A percentile compares a stretch with the other conserved stretches of the same genome.
phyloP scores from a whole-genome alignment of 2,797 vertebrate species.

The Hybognathus amarus region DNA sequence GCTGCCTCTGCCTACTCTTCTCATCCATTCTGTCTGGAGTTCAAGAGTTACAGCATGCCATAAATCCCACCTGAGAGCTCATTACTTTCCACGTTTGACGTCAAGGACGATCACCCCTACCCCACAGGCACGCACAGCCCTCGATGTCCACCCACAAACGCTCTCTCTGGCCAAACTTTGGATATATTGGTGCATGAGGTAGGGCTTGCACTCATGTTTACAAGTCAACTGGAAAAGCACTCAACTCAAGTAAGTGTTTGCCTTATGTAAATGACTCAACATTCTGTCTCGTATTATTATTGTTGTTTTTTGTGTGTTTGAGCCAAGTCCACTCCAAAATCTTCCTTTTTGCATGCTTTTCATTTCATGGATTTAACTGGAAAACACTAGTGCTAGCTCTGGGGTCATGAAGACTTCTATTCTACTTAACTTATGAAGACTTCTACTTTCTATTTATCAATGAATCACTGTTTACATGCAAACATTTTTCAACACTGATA shows the following conservation, averaged over 20 bases:
- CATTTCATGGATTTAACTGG: neutral
- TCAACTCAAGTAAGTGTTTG: neutral
- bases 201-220: neutral
- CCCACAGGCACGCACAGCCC: conserved; percentile 11
- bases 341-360: neutral
- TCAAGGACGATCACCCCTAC: conserved; percentile 49
- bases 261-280: too few species aligned
- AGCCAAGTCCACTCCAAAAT: neutral
- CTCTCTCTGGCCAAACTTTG: neutral
- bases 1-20: conserved; percentile 51
- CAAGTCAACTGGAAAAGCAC: neutral
- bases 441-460: neutral
- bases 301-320: too few species aligned
- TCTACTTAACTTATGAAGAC: too few species aligned
- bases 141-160: conserved; percentile 25
- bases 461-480: neutral
- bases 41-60: conserved; percentile 49
- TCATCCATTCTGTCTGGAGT: conserved; percentile 56
- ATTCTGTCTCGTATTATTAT: neutral
- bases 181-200: neutral
- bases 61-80: conserved; percentile 58
- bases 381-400: neutral
- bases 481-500: neutral
- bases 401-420: neutral
- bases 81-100: conserved; percentile 50